Evolutionary conservation across 2,113 vertebrate genomes (phyloP).

Genomic region (Aphyosemion australe): DNA sequence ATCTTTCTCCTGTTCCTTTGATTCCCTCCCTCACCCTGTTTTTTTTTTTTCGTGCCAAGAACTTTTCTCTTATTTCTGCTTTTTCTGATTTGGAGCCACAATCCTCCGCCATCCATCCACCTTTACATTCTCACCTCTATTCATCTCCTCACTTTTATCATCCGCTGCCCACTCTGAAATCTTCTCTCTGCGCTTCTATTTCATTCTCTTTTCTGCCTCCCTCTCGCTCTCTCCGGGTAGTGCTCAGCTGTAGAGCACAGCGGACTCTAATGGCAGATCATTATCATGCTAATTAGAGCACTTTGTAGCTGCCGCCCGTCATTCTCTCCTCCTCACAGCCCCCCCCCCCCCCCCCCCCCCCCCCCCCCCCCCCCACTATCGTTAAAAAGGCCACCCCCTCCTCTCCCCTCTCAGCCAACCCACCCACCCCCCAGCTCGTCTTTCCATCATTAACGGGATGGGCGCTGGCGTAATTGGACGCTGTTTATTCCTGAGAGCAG

Average conservation of each 20-base stretch:
- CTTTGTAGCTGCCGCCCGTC: conserved; percentile 81
- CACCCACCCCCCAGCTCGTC: conserved; percentile 49
- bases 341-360: conserved; percentile 44
- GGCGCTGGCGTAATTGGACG: conserved; percentile 75
- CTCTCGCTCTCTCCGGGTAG: conserved; percentile 63
- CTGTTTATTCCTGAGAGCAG: conserved; percentile 78
- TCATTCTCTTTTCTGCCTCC: conserved; percentile 33
- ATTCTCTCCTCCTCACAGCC: conserved; percentile 65
- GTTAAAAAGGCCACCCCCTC: conserved; percentile 75
- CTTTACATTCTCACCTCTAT: conserved; percentile 53
- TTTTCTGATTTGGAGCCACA: conserved; percentile 48
- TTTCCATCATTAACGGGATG: conserved; percentile 76
- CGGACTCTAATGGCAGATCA: conserved; percentile 81
- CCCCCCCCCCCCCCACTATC: conserved; percentile 58
- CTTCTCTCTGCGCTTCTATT: conserved; percentile 27
- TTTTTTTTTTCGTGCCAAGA: conserved; percentile 26
- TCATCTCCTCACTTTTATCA: conserved; percentile 59
- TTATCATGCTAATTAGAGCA: conserved; percentile 84
- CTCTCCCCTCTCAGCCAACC: conserved; percentile 51
- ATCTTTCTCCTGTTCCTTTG: conserved; percentile 33
- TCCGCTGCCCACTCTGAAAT: conserved; percentile 46
- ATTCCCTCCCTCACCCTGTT: conserved; percentile 34
- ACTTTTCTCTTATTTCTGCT: conserved; percentile 42
- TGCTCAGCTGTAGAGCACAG: conserved; percentile 79
- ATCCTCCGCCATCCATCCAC: conserved; percentile 42